Evolutionary conservation across 1,140 invertebrate genomes (phyloP), one percentile per base, ranked within the genome.

Genomic region (Drosophila azteca): DNA sequence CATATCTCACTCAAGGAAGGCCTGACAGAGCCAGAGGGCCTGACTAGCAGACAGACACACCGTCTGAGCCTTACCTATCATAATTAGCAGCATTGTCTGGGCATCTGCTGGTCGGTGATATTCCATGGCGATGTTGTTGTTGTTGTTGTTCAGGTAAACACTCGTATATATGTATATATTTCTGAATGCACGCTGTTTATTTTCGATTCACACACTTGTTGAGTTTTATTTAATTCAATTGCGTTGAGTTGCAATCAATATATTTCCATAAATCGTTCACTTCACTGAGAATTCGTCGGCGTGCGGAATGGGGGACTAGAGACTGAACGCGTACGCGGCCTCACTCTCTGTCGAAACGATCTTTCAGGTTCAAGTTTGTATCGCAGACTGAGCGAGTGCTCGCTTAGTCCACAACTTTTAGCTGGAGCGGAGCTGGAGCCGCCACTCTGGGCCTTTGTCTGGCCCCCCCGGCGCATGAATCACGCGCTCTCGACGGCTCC

Each of bases 311-410:
- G 49, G 24, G 57, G 17, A 17, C 48, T 52, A 52, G 43, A 57
- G 44, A 54, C n/a, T 26, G 43, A 17, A 41, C 6, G 22, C 13
- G 53, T 22, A 17, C 35, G 41, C n/a, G 31, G 24, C 45, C 31
- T 50, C 31, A 35, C 31, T 35, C 31, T 35, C 31, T 64, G 75
- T 51, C 75, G 71, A 67, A 72, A 71, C 71, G 83, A 88, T 88
- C 83, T 79, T 77, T 61, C 76, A 59, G 79, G 79, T 82, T 88
- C 76, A 75, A 66, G 84, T 77, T 79, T 76, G 61, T 77, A 62
- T 77, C 65, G 76, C 51, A 55, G 84, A 89, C 84, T 89, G 83
- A 87, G 75, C 53, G 51, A 64, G 60, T 62, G 78, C 61, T 66
- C 48, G 54, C 26, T 41, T 61, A 68, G 45, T 57, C 63, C 31